Base-by-base conservation (phyloP, 2,888 invertebrate genomes). In the Caenorhabditis sp. region DNA sequence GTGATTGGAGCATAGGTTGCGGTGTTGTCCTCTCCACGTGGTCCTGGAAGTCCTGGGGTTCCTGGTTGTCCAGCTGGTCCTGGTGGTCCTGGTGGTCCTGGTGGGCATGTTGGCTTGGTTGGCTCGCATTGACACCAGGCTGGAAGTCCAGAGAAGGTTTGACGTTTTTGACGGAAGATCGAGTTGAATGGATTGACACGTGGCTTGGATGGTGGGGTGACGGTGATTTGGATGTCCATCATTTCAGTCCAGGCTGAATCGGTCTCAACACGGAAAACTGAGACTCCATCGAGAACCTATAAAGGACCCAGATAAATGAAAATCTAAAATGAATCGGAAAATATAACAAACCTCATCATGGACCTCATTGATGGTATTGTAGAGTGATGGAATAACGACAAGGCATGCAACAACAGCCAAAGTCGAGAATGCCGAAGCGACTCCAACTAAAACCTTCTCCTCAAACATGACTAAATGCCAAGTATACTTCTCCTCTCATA, bases 121-220 rank as follows among this genome's bases (percentile, higher is more conserved):
- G 85, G 84, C 74, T 85, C 83, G 75, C 85, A 86, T 69, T 85
- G 85, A 71, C 82, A 85, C 81, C 81, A 85, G n/a, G 84, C 77
- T 52, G 85, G 85, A 20, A 85, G 83, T 50, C 85, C 83, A 25
- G 72, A 69, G 76, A 75, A 80, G 66, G 78, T 72, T 59, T 77
- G 76, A 67, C 84, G 77, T 78, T 85, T 85, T 70, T 81, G 78
- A 76, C 85, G 84, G 84, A 86, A 86, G 76, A 86, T 77, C 38
- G 81, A 81, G 78, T 82, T 78, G 82, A 82, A 82, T 69, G 82
- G 82, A 62, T 80, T 80, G 60, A 66, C 65, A 67, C 71, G 69
- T 60, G 86, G 86, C 72, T 82, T 81, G 59, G 80, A 69, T 50
- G 87, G 86, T 27, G 86, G 85, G 8, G 85, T 78, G 59, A 87